Percentiles rank a stretch among this genome's conserved stretches.
Conservation (phyloP, 2,888 invertebrate species). For the Myopa tessellatipennis region DNA sequence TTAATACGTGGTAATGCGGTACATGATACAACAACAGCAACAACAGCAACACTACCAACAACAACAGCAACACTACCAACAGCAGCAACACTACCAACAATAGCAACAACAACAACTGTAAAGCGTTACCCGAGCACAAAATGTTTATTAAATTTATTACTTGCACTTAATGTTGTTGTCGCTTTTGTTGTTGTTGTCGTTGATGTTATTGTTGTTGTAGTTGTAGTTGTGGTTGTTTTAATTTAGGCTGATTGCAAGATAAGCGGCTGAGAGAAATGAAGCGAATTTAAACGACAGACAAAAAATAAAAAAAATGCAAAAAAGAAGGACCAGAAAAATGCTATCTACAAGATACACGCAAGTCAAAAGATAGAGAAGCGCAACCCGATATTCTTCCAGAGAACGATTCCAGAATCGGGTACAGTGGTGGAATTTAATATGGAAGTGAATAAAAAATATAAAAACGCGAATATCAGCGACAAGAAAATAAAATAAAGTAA, state of each 20-base stretch:
- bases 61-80: background rate
- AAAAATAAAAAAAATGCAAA: conserved; percentile 10
- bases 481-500: background rate
- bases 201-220: conserved; percentile 15
- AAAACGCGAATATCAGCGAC: background rate
- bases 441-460: background rate
- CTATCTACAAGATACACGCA: conserved; percentile 15
- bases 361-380: background rate
- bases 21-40: conserved; percentile 3
- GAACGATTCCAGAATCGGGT: background rate
- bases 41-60: background rate
- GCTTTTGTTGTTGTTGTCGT: conserved; percentile 20
- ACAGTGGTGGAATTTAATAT: background rate
- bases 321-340: background rate
- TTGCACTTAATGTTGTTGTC: conserved; percentile 18
- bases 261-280: conserved; percentile 27
- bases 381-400: background rate
- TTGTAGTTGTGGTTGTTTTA: conserved; percentile 30
- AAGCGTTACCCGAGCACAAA: conserved; percentile 16
- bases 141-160: conserved; percentile 54
- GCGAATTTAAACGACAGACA: conserved; percentile 24
- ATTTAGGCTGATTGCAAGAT: conserved; percentile 28
- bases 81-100: conserved; percentile 16
- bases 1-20: conserved; percentile 30
- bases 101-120: conserved; percentile 10